Evolutionary conservation across 2,113 vertebrate species (phyloP), one percentile per base, ranked within the genome.

Genomic region (Copsychus sechellarum): DNA sequence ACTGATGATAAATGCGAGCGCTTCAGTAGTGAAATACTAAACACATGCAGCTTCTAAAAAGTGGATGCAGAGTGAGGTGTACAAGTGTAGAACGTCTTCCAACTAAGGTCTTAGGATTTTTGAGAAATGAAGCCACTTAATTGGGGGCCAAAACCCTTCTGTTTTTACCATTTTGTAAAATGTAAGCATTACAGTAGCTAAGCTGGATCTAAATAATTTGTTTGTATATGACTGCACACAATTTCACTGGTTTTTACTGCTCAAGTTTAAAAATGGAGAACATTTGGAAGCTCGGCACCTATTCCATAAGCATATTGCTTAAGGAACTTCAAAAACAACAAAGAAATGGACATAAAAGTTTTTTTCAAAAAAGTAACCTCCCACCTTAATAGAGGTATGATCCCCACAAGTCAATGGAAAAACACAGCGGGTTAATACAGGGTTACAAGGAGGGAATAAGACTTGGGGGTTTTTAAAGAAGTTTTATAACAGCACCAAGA

Each of bases 381-480:
- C 20, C 2, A 0, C 9, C 31, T 70, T 86, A 66, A 26, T 23
- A 18, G 25, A 69, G 18, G 42, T 38, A 66, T 5, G 64, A 50
- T 40, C 18, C 38, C 50, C 20, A 7, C 24, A 50, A 57, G 33
- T 33, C 45, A 74, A 11, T 3, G n/a, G 51, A 66, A 78, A 95
- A 65, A 4, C 25, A 66, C n/a, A 45, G 12, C 21, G 1, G 57
- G 50, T 26, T 34, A 67, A 85, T 33, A 47, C 6, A 66, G 22
- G 4, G 60, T 64, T 69, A 61, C 15, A 58, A 76, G 22, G 28
- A 65, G 1, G 21, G 13, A 86, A 20, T 47, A 71, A 62, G 38
- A 56, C 48, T 24, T 40, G 20, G 6, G 3, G 7, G 0, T 0
- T 7, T 84, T 69, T 33, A 6, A 2, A 38, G 12, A 64, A 40